Percentiles rank a stretch among this genome's conserved stretches.
phyloP scores from a whole-genome alignment of 2,888 invertebrate genomes.

The Sminthurinus aureus region DNA sequence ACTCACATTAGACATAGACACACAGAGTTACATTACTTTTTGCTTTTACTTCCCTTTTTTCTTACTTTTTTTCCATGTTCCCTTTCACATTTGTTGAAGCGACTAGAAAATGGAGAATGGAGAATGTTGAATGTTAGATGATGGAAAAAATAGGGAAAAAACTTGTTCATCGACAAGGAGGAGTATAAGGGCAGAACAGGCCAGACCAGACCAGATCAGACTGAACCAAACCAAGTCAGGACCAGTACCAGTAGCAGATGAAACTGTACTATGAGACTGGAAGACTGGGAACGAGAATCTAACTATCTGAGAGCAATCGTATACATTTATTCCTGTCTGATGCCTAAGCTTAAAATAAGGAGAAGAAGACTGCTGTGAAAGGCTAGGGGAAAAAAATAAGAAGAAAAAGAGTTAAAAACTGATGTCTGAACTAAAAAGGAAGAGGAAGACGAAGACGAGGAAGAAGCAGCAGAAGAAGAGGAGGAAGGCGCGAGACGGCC shows the following conservation, averaged over 20 bases:
- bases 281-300: not conserved
- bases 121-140: not conserved
- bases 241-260: not conserved
- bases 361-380: not conserved
- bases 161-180: constrained; percentile 41
- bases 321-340: constrained; percentile 45
- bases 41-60: not conserved
- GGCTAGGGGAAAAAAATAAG: not conserved
- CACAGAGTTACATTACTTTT: not conserved
- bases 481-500: constrained; percentile 14
- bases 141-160: constrained; percentile 35
- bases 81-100: too few species aligned
- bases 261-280: too few species aligned
- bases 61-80: too few species aligned
- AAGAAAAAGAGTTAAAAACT: constrained; percentile 20
- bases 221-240: too few species aligned
- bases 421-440: not conserved
- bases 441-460: not conserved
- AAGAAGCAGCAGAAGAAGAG: not conserved
- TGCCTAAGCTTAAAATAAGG: constrained; percentile 26
- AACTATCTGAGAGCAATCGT: constrained; percentile 41
- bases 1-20: too few species aligned
- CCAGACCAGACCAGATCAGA: not conserved
- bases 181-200: constrained; percentile 32
- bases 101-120: not conserved